phyloP scores from a whole-genome alignment of 2,113 vertebrate species.

The Tychaedon coryphoeus region DNA sequence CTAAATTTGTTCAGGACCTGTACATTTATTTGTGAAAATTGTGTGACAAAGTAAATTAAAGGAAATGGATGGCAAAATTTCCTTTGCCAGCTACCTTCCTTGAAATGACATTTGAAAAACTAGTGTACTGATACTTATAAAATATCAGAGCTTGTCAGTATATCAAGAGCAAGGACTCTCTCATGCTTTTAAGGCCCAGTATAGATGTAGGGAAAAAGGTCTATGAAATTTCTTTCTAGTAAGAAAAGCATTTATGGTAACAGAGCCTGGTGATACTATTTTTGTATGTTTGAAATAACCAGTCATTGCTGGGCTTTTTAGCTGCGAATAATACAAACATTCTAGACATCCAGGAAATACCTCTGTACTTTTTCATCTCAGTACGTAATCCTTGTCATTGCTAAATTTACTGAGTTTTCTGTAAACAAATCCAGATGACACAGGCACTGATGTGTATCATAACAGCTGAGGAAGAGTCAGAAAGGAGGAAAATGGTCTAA shows the following conservation, averaged over 20 bases:
- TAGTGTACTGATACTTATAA: not conserved
- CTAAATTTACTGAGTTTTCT: not conserved
- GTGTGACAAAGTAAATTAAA: not conserved
- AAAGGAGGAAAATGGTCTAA: not conserved
- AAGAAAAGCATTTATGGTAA: not conserved
- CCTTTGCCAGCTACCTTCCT: not conserved
- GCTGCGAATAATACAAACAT: not conserved
- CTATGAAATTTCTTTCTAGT: not conserved
- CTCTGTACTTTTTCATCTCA: constrained; percentile 2
- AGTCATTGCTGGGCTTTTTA: not conserved
- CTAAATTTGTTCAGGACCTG: not conserved
- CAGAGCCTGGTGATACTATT: not conserved
- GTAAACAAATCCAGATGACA: not conserved
- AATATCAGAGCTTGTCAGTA: not conserved
- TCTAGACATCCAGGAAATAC: constrained; percentile 27
- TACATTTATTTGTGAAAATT: not conserved
- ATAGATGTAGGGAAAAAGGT: not conserved
- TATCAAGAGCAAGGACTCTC: not conserved
- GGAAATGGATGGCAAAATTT: not conserved
- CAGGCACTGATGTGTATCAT: not conserved
- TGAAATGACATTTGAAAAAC: not conserved
- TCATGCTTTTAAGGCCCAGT: not conserved
- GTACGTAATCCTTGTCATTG: not conserved
- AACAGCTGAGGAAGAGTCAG: not conserved
- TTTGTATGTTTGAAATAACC: not conserved